A percentile compares a stretch with the other conserved stretches of the same genome.
Conservation (phyloP, 2,113 vertebrate genomes). For the Lepisosteus oculatus region DNA sequence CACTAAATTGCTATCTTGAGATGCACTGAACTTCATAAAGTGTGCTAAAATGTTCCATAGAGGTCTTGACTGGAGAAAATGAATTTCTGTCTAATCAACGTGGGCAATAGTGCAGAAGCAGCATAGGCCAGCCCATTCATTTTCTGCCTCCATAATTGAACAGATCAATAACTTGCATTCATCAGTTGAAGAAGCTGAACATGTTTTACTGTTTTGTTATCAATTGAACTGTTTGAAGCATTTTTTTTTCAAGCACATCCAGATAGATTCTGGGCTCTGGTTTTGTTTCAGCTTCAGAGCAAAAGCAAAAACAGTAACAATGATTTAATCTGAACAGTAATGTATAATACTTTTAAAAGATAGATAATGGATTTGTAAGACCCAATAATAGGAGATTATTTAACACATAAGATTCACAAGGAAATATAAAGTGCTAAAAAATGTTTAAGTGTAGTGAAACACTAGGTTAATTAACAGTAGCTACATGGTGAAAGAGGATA, state of each 20-base stretch:
- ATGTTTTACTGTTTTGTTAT: constrained; percentile 15
- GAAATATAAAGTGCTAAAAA: too few species aligned
- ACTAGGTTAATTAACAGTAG: too few species aligned
- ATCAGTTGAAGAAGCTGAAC: constrained; percentile 24
- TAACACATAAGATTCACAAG: too few species aligned
- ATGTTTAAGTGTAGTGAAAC: too few species aligned
- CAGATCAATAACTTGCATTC: constrained; percentile 47
- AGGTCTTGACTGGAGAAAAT: constrained; percentile 43
- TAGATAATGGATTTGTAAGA: too few species aligned
- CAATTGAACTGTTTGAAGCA: constrained; percentile 12
- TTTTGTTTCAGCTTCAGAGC: too few species aligned
- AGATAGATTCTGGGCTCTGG: too few species aligned
- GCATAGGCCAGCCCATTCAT: constrained; percentile 48
- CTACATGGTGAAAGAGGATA: too few species aligned
- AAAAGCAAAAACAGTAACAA: too few species aligned
- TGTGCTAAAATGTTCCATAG: constrained; percentile 44
- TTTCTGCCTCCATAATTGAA: constrained; percentile 40
- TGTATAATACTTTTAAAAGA: too few species aligned
- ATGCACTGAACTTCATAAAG: constrained; percentile 38
- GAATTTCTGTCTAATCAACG: constrained; percentile 61
- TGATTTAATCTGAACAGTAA: too few species aligned
- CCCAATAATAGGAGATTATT: too few species aligned
- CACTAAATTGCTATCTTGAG: constrained; percentile 59
- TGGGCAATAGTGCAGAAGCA: constrained; percentile 45
- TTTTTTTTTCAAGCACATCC: not conserved